Base-by-base conservation (phyloP, 2,113 vertebrate genomes). In the Peromyscus maniculatus region DNA sequence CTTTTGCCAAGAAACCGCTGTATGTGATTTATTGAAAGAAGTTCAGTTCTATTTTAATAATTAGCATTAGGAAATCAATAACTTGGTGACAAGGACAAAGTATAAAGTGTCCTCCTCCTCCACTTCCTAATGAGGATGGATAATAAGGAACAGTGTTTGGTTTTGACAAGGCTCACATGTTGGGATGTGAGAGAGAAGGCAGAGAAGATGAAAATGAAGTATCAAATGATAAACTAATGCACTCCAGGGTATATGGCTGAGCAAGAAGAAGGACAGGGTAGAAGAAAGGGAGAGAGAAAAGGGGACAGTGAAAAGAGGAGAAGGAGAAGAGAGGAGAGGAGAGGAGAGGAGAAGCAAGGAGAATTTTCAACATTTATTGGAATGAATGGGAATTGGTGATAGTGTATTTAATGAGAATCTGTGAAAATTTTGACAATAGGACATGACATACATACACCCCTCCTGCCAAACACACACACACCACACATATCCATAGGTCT, bases 31-130 rank as follows among this genome's bases (percentile, higher is more conserved):
- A 87, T 16, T 83, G 79, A 91, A 72, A 43, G 21, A 71, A 88
- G 55, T 17, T 94, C 94, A 74, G 16, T 77, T 94, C 55, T 92
- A 15, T 67, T 92, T 79, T 26, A 96, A 71, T 69, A 80, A 89
- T 84, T 95, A 95, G 55, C 36, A 49, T 74, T 43, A 83, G 52
- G 22, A 89, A 94, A 79, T 83, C n/a, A 95, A 43, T 78, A 95
- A 49, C 26, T 49, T 66, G 2, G 0, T 59, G 72, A 93, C 43
- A 87, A 49, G 49, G 80, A 78, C n/a, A 87, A 92, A 87, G 39
- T 36, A 83, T 67, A 64, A 43, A 64, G 84, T 36, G 57, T 78
- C 71, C 22, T 79, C 21, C 55, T 43, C 31, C 17, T 17, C 15
- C 1, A 74, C 36, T 72, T 80, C 10, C 78, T 74, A 91, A 67